Evolutionary conservation across 2,888 invertebrate genomes (phyloP).

Genomic region (Andricus quercusramuli): DNA sequence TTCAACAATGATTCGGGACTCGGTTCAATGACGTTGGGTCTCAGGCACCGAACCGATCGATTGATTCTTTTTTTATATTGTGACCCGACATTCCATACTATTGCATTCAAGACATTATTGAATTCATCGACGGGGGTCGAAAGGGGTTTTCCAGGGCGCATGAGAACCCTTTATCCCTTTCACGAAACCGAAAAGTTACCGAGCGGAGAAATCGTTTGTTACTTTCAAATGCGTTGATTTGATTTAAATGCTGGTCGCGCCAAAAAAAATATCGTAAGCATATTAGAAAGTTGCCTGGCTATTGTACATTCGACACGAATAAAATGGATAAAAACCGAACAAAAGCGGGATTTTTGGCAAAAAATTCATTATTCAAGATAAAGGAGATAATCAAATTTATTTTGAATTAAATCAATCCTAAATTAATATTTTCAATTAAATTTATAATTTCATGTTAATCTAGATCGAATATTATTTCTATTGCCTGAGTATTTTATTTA

Average conservation of each 20-base stretch:
- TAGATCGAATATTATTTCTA: not conserved
- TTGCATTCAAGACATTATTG: slow-evolving; percentile 38
- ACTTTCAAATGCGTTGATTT: slow-evolving; percentile 40
- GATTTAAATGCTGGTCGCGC: slow-evolving; percentile 37
- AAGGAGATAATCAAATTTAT: not conserved
- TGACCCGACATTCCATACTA: slow-evolving; percentile 23
- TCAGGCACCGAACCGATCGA: slow-evolving; percentile 47
- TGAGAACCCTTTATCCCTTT: slow-evolving; percentile 39
- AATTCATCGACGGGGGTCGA: slow-evolving; percentile 37
- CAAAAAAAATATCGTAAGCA: slow-evolving; percentile 37
- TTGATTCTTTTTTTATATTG: slow-evolving; percentile 47
- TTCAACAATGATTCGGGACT: slow-evolving; percentile 50
- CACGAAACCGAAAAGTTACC: slow-evolving; percentile 40
- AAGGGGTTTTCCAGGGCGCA: slow-evolving; percentile 35
- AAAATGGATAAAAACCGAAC: slow-evolving; percentile 5
- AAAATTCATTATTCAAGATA: not conserved
- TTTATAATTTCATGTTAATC: not conserved
- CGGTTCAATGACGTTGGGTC: slow-evolving; percentile 51
- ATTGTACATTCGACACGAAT: not conserved
- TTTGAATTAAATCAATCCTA: not conserved
- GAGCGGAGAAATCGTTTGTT: slow-evolving; percentile 40
- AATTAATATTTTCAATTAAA: not conserved
- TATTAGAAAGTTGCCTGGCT: slow-evolving; percentile 23
- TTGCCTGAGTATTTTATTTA: not conserved
- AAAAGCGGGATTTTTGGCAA: not conserved